Percentiles rank a stretch among this genome's conserved stretches.
These are phyloP conservation scores for Danionella cerebrum DNA, from an alignment of 2,113 vertebrate genomes.

Conservation along the genomic window DNA sequence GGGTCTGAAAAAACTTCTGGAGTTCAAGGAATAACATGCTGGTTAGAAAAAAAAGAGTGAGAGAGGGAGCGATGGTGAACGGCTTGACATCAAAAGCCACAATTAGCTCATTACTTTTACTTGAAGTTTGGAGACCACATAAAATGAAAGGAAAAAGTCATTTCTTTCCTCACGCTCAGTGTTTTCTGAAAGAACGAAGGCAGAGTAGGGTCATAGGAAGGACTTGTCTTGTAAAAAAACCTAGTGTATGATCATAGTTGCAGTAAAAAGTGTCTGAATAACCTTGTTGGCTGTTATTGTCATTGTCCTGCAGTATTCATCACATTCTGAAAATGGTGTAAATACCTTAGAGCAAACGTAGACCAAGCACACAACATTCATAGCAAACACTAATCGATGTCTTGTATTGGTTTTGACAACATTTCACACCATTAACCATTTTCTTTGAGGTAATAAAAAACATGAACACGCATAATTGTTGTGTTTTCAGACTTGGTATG, in stretches of 20 bases:
- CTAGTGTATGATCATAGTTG: constrained; percentile 19
- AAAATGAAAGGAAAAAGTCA: constrained; percentile 50
- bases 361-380: no score
- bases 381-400: no score
- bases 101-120: constrained; percentile 57
- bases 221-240: constrained; percentile 37
- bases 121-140: constrained; percentile 60
- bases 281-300: constrained; percentile 30
- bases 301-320: background rate
- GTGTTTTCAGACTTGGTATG: no score
- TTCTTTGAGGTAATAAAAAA: no score
- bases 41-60: constrained; percentile 3
- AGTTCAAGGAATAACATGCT: constrained; percentile 55
- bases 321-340: no score
- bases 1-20: constrained; percentile 57
- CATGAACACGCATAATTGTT: no score
- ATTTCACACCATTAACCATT: no score
- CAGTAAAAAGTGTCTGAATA: constrained; percentile 23
- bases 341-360: no score
- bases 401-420: no score
- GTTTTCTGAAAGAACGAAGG: constrained; percentile 38
- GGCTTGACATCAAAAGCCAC: constrained; percentile 65
- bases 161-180: constrained; percentile 44
- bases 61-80: constrained; percentile 6
- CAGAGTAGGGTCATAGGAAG: constrained; percentile 46